Evolutionary conservation across 2,888 invertebrate species (phyloP).

Genomic region (Scaptomyza reducta): DNA sequence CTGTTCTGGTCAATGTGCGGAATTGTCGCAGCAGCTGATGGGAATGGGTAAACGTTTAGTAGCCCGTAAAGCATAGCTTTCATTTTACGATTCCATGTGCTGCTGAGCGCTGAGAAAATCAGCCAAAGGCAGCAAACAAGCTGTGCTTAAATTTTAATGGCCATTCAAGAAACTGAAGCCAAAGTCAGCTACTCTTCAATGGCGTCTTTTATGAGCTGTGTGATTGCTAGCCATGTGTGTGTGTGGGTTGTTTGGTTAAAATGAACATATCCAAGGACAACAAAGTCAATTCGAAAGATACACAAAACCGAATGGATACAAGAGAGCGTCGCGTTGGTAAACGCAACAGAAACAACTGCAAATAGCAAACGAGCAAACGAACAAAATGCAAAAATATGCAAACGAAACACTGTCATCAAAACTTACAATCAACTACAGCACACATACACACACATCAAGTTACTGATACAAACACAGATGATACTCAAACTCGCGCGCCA

Average conservation of each 20-base stretch:
- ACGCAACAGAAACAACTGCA: slow-evolving; percentile 24
- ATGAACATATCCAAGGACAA: slow-evolving; percentile 53
- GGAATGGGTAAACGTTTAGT: slow-evolving; percentile 56
- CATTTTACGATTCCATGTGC: slow-evolving; percentile 47
- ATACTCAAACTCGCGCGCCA: slow-evolving; percentile 42
- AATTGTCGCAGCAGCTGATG: slow-evolving; percentile 50
- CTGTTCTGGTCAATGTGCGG: slow-evolving; percentile 41
- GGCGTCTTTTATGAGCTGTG: slow-evolving; percentile 76
- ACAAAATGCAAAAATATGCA: slow-evolving; percentile 77
- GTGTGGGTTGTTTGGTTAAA: slow-evolving; percentile 6
- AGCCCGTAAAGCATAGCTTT: slow-evolving; percentile 51
- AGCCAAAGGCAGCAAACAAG: slow-evolving; percentile 38
- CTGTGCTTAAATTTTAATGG: slow-evolving; percentile 77
- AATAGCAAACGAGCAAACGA: slow-evolving; percentile 37
- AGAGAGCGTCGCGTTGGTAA: slow-evolving; percentile 43
- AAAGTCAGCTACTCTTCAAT: slow-evolving; percentile 42
- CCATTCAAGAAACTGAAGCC: slow-evolving; percentile 57
- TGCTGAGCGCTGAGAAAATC: neutral
- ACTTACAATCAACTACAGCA: slow-evolving; percentile 69
- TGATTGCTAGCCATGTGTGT: slow-evolving; percentile 55
- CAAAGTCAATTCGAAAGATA: slow-evolving; percentile 64
- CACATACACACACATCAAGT: slow-evolving; percentile 12
- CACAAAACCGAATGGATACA: slow-evolving; percentile 29
- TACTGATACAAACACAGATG: slow-evolving; percentile 12
- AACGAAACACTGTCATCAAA: slow-evolving; percentile 74